These are phyloP conservation scores for Trinorchestia longiramus DNA, from an alignment of 1,140 invertebrate genomes.

Conservation along the genomic window DNA sequence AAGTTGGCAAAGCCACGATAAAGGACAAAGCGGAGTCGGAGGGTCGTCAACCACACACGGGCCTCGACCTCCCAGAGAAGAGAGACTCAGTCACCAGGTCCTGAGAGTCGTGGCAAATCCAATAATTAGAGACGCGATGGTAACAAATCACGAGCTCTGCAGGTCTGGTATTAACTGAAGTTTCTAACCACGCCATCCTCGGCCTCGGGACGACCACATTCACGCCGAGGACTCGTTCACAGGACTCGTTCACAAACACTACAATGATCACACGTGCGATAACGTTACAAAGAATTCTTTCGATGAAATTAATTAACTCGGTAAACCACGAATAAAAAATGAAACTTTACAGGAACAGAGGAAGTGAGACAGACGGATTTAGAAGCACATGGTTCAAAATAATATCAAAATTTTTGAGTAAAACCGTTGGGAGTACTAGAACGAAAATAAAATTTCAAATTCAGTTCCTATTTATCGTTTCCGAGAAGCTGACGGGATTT, in stretches of 20 bases:
- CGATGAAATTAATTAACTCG: not conserved
- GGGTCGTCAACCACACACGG: not conserved
- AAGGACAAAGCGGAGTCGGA: not conserved
- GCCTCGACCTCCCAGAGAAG: not conserved
- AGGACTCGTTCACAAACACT: not conserved
- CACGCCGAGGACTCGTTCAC: not conserved
- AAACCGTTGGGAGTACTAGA: not conserved
- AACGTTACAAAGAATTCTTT: not conserved
- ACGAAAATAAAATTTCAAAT: not conserved
- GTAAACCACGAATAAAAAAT: no score
- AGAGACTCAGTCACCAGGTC: not conserved
- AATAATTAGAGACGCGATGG: slow-evolving; percentile 42
- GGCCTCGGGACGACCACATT: not conserved
- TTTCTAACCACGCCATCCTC: not conserved
- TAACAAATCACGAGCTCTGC: slow-evolving; percentile 49
- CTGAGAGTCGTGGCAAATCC: slow-evolving; percentile 42
- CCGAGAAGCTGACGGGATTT: not conserved
- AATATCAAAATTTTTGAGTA: not conserved
- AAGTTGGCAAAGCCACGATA: not conserved
- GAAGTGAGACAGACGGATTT: no score
- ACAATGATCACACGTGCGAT: not conserved
- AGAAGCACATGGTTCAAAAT: not conserved
- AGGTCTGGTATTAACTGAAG: not conserved
- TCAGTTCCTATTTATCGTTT: not conserved
- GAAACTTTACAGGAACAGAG: no score